These are phyloP conservation scores for Apodemia duryi DNA, from an alignment of 2,888 invertebrate species.

Conservation along the genomic window DNA sequence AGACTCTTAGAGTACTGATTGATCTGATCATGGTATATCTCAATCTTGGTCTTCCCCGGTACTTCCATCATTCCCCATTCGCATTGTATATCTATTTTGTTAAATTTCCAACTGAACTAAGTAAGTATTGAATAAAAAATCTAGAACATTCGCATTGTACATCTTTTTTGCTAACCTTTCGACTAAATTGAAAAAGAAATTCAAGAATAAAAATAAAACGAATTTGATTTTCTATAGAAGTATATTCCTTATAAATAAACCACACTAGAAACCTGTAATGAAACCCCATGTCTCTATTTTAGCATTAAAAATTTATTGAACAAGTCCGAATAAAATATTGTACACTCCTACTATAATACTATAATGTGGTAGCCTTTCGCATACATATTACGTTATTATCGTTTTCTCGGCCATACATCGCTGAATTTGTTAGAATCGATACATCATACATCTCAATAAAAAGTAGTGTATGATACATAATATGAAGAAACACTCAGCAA, in stretches of 20 bases:
- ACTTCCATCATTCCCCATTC: too few relatives aligned
- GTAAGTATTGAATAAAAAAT: too few relatives aligned
- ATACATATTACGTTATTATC: constrained; percentile 29
- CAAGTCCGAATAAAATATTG: constrained; percentile 44
- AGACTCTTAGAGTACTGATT: too few relatives aligned
- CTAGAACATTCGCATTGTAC: too few relatives aligned
- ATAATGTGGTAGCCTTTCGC: constrained; percentile 25
- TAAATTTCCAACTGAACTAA: too few relatives aligned
- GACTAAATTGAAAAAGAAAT: not conserved
- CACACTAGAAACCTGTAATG: constrained; percentile 28
- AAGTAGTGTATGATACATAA: constrained; percentile 13
- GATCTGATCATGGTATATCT: too few relatives aligned
- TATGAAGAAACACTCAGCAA: constrained; percentile 20
- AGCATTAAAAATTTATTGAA: constrained; percentile 68
- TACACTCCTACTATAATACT: constrained; percentile 31
- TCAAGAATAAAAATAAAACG: not conserved
- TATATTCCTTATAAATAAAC: constrained; percentile 23
- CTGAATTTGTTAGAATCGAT: constrained; percentile 20
- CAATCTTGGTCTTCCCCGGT: too few relatives aligned
- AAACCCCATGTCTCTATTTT: constrained; percentile 54
- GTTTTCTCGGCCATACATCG: constrained; percentile 29
- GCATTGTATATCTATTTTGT: too few relatives aligned
- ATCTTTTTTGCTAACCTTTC: too few relatives aligned
- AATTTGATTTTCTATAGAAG: not conserved
- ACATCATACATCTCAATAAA: constrained; percentile 1